Evolutionary conservation across 2,888 invertebrate species (phyloP).

Genomic region (Didymodactylos carnosus): DNA sequence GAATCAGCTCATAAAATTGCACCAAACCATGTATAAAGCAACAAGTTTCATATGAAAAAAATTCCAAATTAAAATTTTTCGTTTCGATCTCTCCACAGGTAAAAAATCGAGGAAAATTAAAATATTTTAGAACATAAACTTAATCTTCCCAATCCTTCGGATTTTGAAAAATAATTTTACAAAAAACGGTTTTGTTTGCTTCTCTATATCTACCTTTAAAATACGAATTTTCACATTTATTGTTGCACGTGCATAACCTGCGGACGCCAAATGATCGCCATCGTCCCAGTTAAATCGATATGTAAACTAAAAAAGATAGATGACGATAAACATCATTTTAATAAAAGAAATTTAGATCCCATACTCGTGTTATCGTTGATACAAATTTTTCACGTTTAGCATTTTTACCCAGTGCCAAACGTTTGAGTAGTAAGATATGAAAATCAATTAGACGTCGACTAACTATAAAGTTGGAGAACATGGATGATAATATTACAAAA

Average conservation of each 20-base stretch:
- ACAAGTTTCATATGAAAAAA: too few relatives aligned
- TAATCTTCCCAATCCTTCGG: too few relatives aligned
- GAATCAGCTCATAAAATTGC: too few relatives aligned
- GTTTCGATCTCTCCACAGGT: too few relatives aligned
- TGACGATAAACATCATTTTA: too few relatives aligned
- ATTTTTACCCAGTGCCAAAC: neutral
- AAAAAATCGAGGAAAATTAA: too few relatives aligned
- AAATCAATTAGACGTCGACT: neutral
- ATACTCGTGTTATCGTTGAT: neutral
- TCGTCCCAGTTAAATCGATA: neutral
- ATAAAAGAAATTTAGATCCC: neutral
- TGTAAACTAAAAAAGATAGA: neutral
- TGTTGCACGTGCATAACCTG: neutral
- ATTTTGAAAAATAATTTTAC: too few relatives aligned
- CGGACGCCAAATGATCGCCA: neutral
- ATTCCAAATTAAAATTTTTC: too few relatives aligned
- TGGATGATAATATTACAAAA: neutral
- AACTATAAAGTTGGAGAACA: neutral
- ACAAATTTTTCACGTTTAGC: neutral
- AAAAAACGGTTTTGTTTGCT: too few relatives aligned
- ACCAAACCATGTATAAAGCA: too few relatives aligned
- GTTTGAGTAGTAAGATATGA: neutral
- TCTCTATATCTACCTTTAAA: neutral
- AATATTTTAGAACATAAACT: too few relatives aligned
- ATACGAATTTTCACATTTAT: neutral